Percentiles rank a stretch among this genome's conserved stretches.
These are phyloP conservation scores for Pitta sordida DNA, from an alignment of 2,113 vertebrate genomes.

Conservation along the genomic window DNA sequence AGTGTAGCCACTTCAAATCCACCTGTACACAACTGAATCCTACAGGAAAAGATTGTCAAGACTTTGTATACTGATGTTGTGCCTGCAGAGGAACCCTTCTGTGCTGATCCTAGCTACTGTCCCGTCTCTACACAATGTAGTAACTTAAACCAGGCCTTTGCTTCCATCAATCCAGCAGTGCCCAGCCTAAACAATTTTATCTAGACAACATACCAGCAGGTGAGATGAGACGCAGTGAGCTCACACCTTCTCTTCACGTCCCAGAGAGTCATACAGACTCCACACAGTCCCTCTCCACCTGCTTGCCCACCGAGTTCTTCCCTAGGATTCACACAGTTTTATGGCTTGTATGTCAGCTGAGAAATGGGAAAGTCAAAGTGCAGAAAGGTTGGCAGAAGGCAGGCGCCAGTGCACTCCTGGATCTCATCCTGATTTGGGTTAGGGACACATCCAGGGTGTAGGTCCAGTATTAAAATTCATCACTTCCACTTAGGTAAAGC, in stretches of 20 bases:
- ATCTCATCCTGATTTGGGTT: neutral
- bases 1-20: neutral
- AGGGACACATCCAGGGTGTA: neutral
- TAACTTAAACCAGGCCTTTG: neutral
- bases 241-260: fast-evolving
- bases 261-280: neutral
- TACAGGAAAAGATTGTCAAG: neutral
- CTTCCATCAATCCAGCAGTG: neutral
- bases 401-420: neutral
- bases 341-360: neutral
- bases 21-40: neutral
- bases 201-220: neutral
- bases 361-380: neutral
- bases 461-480: neutral
- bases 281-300: neutral
- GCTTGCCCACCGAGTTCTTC: neutral
- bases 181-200: neutral
- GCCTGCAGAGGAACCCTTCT: neutral
- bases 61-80: neutral
- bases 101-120: neutral
- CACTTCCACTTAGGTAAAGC: neutral
- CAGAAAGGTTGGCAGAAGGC: neutral
- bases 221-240: neutral
- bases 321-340: neutral
- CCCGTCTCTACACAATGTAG: neutral